Evolutionary conservation across 2,113 vertebrate genomes (phyloP), one percentile per base, ranked within the genome.

Genomic region (Scomber japonicus): DNA sequence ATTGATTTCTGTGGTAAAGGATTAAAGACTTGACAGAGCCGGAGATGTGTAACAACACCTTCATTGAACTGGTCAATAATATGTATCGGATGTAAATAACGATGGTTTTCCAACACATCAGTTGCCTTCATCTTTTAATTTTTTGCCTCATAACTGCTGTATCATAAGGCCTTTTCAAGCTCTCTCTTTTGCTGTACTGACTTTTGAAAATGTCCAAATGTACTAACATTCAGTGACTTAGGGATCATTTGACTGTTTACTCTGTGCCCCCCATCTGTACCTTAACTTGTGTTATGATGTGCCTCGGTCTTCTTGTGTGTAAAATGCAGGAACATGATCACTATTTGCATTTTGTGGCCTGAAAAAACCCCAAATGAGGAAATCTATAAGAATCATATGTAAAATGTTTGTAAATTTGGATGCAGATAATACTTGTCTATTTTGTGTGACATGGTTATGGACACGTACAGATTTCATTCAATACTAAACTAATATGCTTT

Each of bases 131-230:
- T 71, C 21, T 78, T 69, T 3, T 46, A 45, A 45, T 74, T 72
- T 73, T 77, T 84, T 59, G 66, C 64, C 31, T 77, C 72, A 77
- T 83, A 62, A 11, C 30, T 86, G 84, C 83, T 89, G 72, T 68
- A 69, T 71, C 15, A 5, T 56, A 54, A 67, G 35, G 76, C 81
- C 49, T 75, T 86, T 27, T 59, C 15, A 30, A 60, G 27, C 24
- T 27, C 55, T 70, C 24, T 68, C n/a, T 40, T 74, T 13, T 71
- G 49, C 51, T 67, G 71, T 83, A 59, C 17, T 16, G 71, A 81
- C 54, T 76, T 49, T 61, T 63, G 19, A 56, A 51, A 53, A 60
- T 46, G 60, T 89, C 21, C 44, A 76, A 50, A n/a, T 68, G 49
- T 59, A 63, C 61, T 76, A 80, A 80, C 75, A 46, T 73, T 55